Base-by-base conservation (phyloP, 1,140 invertebrate species). In the Probaryconus sp. region DNA sequence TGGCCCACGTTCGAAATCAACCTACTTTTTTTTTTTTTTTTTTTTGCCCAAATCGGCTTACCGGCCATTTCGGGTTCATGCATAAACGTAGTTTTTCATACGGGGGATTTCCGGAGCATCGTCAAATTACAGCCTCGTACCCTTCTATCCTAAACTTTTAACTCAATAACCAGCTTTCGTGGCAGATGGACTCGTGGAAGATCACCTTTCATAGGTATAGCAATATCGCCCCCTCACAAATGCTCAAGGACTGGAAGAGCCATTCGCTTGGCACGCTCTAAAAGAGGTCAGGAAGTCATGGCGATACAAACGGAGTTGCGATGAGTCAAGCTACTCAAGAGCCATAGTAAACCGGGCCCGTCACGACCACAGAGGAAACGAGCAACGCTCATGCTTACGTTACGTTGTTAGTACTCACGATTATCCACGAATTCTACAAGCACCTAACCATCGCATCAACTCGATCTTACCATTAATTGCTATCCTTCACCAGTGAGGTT, bases 201-300 rank as follows among this genome's bases (percentile, higher is more conserved):
- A 53, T 65, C 48, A 55, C 61, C 61, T 65, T 53, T 53, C 61
- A 51, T 64, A 53, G 60, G 42, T 48, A 53, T 4, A 63, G 35
- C 21, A 7, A 14, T 24, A 16, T 37, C 42, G 40, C 21, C 43
- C 42, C 42, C 6, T 28, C 26, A 5, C 37, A 21, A 43, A 21
- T 13, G 16, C 13, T 38, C 20, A 63, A 51, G 26, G n/a, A 50
- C 37, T 42, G 21, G 20, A 63, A 17, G 35, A 30, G 45, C 31
- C 61, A 37, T 50, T 65, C 28, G 48, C 30, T 20, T 42, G 47
- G 35, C 33, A 42, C 26, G 35, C 13, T 26, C n/a, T 30, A 33
- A 55, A 55, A 45, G 48, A 65, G 61, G 61, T 65, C 61, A 55
- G 48, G 33, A 65, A 65, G 61, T 53, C 60, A 53, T 17, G 17